Evolutionary conservation across 2,113 vertebrate genomes (phyloP).

Genomic region (Pholis gunnellus): DNA sequence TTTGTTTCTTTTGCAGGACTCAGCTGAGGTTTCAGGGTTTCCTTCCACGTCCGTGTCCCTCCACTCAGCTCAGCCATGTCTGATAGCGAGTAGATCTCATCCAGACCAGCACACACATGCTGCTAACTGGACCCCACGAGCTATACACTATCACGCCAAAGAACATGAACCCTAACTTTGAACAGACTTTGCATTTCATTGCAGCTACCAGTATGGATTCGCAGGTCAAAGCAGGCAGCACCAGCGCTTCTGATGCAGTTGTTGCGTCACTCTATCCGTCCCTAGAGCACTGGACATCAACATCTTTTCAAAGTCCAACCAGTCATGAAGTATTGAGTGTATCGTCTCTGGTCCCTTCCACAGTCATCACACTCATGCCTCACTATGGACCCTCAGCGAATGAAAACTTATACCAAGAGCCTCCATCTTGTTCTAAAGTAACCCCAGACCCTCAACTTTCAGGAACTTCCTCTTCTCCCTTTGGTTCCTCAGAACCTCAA

Average conservation of each 20-base stretch:
- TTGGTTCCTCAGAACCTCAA: constrained; percentile 15
- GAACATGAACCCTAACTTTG: neutral
- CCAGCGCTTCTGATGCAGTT: neutral
- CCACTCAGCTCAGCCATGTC: constrained; percentile 7
- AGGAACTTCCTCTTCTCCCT: constrained; percentile 1
- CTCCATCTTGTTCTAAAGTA: constrained; percentile 17
- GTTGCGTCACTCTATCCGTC: constrained; percentile 1
- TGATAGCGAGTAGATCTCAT: neutral
- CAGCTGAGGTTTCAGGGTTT: neutral
- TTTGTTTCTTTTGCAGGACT: constrained; percentile 47
- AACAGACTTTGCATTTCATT: neutral
- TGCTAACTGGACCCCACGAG: neutral
- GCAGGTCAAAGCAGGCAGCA: neutral
- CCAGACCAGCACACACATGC: neutral
- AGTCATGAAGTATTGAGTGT: constrained; percentile 58
- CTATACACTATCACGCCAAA: neutral
- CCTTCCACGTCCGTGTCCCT: neutral
- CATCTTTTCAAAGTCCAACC: constrained; percentile 42
- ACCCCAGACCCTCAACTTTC: constrained; percentile 18
- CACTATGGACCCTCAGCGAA: constrained; percentile 5
- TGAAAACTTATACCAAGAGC: constrained; percentile 14
- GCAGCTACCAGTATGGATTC: constrained; percentile 30
- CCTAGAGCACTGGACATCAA: constrained; percentile 28
- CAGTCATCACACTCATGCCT: constrained; percentile 56
- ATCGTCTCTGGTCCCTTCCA: constrained; percentile 64